Conservation (phyloP, 2,888 invertebrate genomes). For the Acrocyrtus sp. region DNA sequence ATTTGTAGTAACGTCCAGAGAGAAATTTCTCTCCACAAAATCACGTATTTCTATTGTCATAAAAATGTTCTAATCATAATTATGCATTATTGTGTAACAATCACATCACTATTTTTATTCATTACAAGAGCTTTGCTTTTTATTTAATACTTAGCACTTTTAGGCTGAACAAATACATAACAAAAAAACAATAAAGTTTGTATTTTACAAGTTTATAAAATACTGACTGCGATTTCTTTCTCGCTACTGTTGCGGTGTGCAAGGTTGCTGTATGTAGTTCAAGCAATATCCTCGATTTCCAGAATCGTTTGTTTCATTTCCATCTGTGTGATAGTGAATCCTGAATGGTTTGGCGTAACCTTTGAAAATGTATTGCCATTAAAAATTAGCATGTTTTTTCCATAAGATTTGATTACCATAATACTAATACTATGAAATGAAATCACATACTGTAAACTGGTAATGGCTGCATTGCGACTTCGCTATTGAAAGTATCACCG, state of each 20-base stretch:
- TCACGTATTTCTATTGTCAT: no score
- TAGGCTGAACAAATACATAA: background rate
- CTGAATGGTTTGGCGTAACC: constrained; percentile 85
- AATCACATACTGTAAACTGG: constrained; percentile 77
- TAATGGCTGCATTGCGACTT: constrained; percentile 72
- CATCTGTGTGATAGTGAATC: constrained; percentile 81
- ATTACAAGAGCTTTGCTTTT: no score
- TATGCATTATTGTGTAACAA: no score
- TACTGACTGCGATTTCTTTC: background rate
- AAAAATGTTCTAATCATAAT: no score
- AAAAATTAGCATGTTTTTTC: background rate
- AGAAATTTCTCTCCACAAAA: no score
- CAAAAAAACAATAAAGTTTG: background rate
- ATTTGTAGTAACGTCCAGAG: no score
- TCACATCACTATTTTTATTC: no score
- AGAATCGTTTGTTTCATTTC: constrained; percentile 78
- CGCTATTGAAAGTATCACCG: constrained; percentile 82
- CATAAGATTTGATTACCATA: background rate
- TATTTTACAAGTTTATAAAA: background rate
- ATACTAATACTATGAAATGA: background rate
- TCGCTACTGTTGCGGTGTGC: constrained; percentile 67
- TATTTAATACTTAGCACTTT: no score
- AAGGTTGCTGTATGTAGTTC: constrained; percentile 86
- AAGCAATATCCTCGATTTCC: constrained; percentile 82
- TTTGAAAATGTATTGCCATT: no score